Conservation (phyloP, 1,140 invertebrate genomes). For the Anastrepha obliqua region DNA sequence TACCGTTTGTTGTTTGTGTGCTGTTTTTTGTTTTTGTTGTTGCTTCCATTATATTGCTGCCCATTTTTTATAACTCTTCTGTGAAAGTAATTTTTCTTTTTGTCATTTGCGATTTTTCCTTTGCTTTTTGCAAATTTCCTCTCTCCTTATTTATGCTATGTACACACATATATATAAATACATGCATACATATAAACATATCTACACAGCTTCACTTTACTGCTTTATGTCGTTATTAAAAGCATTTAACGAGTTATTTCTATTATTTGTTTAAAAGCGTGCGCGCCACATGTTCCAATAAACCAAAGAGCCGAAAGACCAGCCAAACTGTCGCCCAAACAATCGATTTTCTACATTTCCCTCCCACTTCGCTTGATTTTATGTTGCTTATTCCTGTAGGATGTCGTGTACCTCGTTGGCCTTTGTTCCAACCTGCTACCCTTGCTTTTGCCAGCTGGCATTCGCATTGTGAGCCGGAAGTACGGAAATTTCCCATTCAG, state of each 20-base stretch:
- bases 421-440: background rate
- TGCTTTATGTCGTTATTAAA: conserved; percentile 47
- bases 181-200: no score
- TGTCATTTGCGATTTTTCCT: background rate
- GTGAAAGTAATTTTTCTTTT: conserved; percentile 37
- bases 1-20: background rate
- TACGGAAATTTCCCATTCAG: conserved; percentile 27
- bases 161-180: no score
- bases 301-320: background rate
- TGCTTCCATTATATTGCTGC: background rate
- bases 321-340: conserved; percentile 19
- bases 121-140: background rate
- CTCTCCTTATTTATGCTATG: background rate
- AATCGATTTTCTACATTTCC: conserved; percentile 1
- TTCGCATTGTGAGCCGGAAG: conserved; percentile 32
- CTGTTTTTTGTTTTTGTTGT: no score
- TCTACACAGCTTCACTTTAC: background rate
- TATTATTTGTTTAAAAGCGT: conserved; percentile 44
- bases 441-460: background rate
- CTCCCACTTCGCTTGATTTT: background rate
- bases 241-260: conserved; percentile 49
- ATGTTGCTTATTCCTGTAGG: background rate
- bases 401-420: background rate
- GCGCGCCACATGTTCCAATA: background rate
- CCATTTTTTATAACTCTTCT: background rate